These are phyloP conservation scores for Puffinus mauretanicus DNA, from an alignment of 2,113 vertebrate species.

Conservation along the genomic window DNA sequence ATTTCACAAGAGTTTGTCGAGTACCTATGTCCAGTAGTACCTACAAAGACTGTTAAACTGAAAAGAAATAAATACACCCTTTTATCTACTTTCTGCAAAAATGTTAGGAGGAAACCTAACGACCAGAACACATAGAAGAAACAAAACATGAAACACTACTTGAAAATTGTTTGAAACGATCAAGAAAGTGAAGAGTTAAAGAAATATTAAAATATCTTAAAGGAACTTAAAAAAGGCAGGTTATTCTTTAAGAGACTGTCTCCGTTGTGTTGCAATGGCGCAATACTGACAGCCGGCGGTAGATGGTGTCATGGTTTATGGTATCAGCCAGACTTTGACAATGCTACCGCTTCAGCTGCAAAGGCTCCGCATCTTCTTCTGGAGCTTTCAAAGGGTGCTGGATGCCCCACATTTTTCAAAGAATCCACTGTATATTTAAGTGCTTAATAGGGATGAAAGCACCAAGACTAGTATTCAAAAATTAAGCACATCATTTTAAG, in stretches of 20 bases:
- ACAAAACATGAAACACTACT: not conserved
- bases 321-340: not conserved
- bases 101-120: not conserved
- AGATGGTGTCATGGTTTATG: constrained; percentile 32
- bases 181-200: not conserved
- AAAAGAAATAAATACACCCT: not conserved
- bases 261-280: fast-evolving
- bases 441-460: not conserved
- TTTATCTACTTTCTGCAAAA: not conserved
- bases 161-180: not conserved
- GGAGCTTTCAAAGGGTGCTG: not conserved
- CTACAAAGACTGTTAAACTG: not conserved
- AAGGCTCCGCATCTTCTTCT: not conserved
- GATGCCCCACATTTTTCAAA: fast-evolving
- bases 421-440: not conserved
- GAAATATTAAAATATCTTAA: not conserved
- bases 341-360: not conserved
- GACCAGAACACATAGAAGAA: not conserved
- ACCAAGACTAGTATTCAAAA: not conserved
- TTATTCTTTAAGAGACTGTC: not conserved
- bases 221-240: not conserved
- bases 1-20: not conserved
- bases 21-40: not conserved
- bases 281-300: not conserved
- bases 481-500: not conserved